A percentile compares a stretch with the other conserved stretches of the same genome.
Conservation (phyloP, 2,797 vertebrate genomes). For the Melanotaenia trifasciata region DNA sequence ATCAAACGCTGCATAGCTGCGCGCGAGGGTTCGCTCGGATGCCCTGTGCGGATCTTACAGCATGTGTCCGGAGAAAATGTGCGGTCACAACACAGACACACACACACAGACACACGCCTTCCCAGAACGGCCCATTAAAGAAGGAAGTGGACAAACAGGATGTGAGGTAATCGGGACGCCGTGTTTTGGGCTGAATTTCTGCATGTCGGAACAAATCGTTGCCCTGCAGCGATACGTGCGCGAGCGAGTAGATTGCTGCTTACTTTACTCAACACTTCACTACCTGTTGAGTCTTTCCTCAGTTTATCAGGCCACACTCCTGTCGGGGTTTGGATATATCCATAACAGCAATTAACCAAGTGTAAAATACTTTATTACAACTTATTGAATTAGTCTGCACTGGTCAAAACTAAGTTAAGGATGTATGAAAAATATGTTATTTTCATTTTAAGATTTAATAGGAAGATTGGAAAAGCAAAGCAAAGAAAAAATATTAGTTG, state of each 20-base stretch:
- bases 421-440: too few species aligned
- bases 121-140: constrained; percentile 66
- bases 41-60: not conserved
- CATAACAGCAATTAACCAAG: not conserved
- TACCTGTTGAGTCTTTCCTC: not conserved
- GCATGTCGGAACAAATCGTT: constrained; percentile 27
- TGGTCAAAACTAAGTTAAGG: too few species aligned
- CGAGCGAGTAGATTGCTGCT: not conserved
- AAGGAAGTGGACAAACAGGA: constrained; percentile 79
- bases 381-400: too few species aligned
- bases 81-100: constrained; percentile 44
- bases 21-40: not conserved
- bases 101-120: constrained; percentile 46
- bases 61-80: constrained; percentile 26
- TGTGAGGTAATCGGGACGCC: constrained; percentile 77
- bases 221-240: not conserved
- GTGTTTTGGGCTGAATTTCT: constrained; percentile 37
- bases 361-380: not conserved
- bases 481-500: too few species aligned
- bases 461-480: too few species aligned
- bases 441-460: too few species aligned
- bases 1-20: constrained; percentile 6
- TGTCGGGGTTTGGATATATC: not conserved
- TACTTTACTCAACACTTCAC: not conserved
- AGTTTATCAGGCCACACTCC: not conserved